Evolutionary conservation across 1,140 invertebrate species (phyloP).

Genomic region (Leptopilina clavipes): DNA sequence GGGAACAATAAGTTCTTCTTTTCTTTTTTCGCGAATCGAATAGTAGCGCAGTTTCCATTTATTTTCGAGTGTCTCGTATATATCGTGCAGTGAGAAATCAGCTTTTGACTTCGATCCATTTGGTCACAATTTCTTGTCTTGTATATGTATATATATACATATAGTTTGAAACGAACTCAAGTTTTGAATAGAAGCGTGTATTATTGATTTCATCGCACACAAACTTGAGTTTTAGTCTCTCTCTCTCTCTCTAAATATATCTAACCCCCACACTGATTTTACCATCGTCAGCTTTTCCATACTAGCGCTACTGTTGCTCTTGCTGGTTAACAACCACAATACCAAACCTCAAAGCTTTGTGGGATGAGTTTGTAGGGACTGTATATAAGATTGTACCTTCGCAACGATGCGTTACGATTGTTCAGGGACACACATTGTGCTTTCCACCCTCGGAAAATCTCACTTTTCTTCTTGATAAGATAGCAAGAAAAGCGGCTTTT

Average conservation of each 20-base stretch:
- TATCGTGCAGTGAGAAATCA: constrained; percentile 10
- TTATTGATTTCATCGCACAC: constrained; percentile 67
- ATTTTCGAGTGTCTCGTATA: neutral
- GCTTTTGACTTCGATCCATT: constrained; percentile 21
- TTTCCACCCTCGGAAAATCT: constrained; percentile 34
- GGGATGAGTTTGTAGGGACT: neutral
- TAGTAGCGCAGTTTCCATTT: constrained; percentile 12
- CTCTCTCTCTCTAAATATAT: constrained; percentile 19
- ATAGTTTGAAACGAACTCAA: constrained; percentile 33
- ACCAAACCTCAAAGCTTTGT: constrained; percentile 38
- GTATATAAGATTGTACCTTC: constrained; percentile 37
- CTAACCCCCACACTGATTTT: constrained; percentile 35
- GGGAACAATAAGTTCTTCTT: neutral
- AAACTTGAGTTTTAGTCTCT: constrained; percentile 33
- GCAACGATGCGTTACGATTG: constrained; percentile 28
- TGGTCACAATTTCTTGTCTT: constrained; percentile 1
- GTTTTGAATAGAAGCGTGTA: constrained; percentile 61
- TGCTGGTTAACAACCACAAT: constrained; percentile 36
- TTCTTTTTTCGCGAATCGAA: neutral
- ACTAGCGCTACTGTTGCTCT: constrained; percentile 35
- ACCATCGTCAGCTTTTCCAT: constrained; percentile 30
- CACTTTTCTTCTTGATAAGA: constrained; percentile 25
- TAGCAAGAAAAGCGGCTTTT: constrained; percentile 30
- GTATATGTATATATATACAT: neutral
- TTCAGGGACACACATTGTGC: constrained; percentile 38